These are phyloP conservation scores for Acromyrmex charruanus DNA, from an alignment of 1,140 invertebrate genomes.

Conservation along the genomic window DNA sequence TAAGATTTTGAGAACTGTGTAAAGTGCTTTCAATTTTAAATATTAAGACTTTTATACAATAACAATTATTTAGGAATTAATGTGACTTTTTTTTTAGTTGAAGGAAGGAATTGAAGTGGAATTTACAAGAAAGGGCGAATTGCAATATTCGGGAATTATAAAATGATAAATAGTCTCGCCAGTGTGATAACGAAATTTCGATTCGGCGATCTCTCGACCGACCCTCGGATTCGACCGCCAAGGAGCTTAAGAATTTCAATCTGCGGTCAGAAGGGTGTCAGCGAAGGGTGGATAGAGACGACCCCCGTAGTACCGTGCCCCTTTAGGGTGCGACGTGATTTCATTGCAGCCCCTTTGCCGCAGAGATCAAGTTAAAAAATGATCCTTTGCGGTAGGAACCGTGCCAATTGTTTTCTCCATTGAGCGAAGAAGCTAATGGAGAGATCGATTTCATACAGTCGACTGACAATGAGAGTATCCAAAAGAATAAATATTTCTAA, in stretches of 20 bases:
- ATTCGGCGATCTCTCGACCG: constrained; percentile 67
- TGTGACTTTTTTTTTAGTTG: background rate
- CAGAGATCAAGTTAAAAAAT: constrained; percentile 83
- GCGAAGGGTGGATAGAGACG: constrained; percentile 81
- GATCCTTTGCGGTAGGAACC: constrained; percentile 73
- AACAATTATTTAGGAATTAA: background rate
- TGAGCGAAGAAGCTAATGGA: constrained; percentile 61
- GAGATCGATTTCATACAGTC: constrained; percentile 68
- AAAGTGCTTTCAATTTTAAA: background rate
- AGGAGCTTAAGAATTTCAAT: constrained; percentile 86
- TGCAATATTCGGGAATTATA: constrained; percentile 44
- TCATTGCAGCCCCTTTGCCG: constrained; percentile 76
- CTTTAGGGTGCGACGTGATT: constrained; percentile 83
- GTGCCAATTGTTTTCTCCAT: constrained; percentile 68
- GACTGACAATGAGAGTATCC: constrained; percentile 2
- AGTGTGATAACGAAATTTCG: constrained; percentile 85
- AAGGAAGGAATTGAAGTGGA: background rate
- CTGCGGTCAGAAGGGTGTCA: constrained; percentile 83
- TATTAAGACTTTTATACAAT: background rate
- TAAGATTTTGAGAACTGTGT: background rate
- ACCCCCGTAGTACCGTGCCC: constrained; percentile 72
- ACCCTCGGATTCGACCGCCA: constrained; percentile 57
- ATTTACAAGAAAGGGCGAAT: background rate
- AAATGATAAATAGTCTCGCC: constrained; percentile 77
- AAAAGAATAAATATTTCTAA: constrained; percentile 12